These are phyloP conservation scores for Siphonodentalium dalli DNA, from an alignment of 2,888 invertebrate genomes.

Conservation along the genomic window DNA sequence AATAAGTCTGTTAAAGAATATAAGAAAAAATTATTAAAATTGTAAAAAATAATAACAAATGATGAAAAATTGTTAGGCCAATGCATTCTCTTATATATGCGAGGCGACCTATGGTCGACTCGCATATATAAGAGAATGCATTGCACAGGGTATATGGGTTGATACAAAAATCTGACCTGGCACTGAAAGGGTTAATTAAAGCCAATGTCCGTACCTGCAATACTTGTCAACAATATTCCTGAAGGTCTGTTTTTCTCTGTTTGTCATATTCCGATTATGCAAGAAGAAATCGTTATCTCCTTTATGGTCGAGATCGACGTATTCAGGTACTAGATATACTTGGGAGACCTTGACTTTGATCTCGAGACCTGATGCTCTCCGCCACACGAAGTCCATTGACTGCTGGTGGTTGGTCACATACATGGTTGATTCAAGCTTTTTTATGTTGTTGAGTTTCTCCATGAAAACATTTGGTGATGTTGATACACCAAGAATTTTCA, in stretches of 20 bases:
- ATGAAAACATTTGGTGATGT: conserved; percentile 57
- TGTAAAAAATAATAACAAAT: too few species aligned
- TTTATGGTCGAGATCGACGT: conserved; percentile 52
- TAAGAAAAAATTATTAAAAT: too few species aligned
- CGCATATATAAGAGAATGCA: too few species aligned
- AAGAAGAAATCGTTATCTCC: conserved; percentile 52
- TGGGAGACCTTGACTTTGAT: conserved; percentile 55
- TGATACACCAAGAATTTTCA: conserved; percentile 17
- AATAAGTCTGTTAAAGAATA: too few species aligned
- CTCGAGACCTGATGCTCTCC: conserved; percentile 54
- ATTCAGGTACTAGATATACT: conserved; percentile 57
- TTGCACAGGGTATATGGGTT: too few species aligned
- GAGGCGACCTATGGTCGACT: too few species aligned
- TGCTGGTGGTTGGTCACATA: conserved; percentile 55
- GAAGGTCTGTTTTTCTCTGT: conserved; percentile 43
- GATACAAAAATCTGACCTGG: too few species aligned
- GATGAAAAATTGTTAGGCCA: too few species aligned
- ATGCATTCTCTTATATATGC: too few species aligned
- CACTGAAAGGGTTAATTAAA: too few species aligned
- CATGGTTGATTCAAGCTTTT: conserved; percentile 47
- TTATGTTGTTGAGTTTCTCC: conserved; percentile 50
- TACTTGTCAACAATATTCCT: conserved; percentile 38
- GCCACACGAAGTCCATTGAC: conserved; percentile 51
- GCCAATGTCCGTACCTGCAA: conserved; percentile 55
- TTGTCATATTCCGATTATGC: conserved; percentile 27